A percentile compares a stretch with the other conserved stretches of the same genome.
Evolutionary conservation across 2,888 invertebrate species (phyloP).

Genomic region (Melikaiella ostensackeni): DNA sequence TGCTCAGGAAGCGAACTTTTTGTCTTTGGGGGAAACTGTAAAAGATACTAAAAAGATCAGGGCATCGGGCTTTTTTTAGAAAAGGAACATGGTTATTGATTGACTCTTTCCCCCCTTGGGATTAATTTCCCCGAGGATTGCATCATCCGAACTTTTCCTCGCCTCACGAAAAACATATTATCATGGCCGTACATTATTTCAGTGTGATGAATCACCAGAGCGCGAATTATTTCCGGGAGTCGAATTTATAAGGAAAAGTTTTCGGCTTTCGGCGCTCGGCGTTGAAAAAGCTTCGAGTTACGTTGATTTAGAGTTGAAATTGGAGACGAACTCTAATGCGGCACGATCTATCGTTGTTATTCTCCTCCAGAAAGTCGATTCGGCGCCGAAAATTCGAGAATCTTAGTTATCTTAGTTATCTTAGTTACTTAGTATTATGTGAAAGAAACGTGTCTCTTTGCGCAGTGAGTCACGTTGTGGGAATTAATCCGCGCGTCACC

Average conservation of each 20-base stretch:
- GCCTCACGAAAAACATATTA: conserved; percentile 32
- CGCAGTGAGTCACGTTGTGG: conserved; percentile 53
- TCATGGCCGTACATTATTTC: conserved; percentile 20
- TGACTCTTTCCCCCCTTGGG: neutral
- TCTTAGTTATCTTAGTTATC: neutral
- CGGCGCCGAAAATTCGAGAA: neutral
- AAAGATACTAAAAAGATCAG: neutral
- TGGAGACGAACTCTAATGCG: neutral
- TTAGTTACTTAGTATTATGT: neutral
- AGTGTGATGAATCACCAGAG: conserved; percentile 23
- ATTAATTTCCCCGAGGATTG: conserved; percentile 23
- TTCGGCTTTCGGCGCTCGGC: neutral
- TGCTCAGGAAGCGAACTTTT: neutral
- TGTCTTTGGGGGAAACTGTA: neutral
- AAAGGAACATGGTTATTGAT: neutral
- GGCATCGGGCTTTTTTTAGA: neutral
- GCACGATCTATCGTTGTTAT: conserved; percentile 16
- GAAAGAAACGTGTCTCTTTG: conserved; percentile 34
- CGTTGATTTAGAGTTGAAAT: conserved; percentile 23
- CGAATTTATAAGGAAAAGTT: conserved; percentile 27
- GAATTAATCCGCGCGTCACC: conserved; percentile 56
- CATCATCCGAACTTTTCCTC: conserved; percentile 3
- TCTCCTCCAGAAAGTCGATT: neutral
- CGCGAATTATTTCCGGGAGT: conserved; percentile 31
- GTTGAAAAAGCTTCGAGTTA: neutral